These are phyloP conservation scores for Hydropsyche tenuis DNA, from an alignment of 1,140 invertebrate genomes.

Conservation along the genomic window DNA sequence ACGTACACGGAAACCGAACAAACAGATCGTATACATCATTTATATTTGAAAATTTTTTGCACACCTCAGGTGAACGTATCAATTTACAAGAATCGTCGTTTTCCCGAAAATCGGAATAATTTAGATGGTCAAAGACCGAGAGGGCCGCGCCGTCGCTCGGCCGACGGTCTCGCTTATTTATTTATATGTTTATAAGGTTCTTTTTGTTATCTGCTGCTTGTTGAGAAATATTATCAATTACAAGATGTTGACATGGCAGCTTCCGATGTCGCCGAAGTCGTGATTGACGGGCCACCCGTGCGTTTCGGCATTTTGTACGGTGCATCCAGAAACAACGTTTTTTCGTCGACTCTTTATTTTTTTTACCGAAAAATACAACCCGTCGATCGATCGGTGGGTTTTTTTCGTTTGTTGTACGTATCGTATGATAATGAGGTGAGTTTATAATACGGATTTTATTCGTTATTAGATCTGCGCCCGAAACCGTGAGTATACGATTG, in stretches of 20 bases:
- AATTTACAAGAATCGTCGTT: constrained; percentile 24
- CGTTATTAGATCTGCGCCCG: no score
- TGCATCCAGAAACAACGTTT: constrained; percentile 34
- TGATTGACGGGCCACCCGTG: constrained; percentile 42
- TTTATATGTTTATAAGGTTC: not conserved
- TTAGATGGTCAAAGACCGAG: not conserved
- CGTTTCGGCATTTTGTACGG: not conserved
- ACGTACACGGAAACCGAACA: no score
- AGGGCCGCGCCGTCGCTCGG: not conserved
- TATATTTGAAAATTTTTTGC: not conserved
- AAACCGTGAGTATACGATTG: no score
- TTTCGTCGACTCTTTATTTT: constrained; percentile 4
- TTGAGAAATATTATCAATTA: constrained; percentile 35
- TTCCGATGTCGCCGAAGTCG: constrained; percentile 19
- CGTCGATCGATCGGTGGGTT: no score
- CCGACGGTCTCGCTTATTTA: not conserved
- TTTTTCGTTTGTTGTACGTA: no score
- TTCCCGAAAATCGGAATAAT: not conserved
- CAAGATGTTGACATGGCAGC: constrained; percentile 31
- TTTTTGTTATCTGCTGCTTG: no score
- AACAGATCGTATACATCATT: no score
- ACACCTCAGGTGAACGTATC: not conserved
- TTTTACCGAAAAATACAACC: constrained; percentile 23
- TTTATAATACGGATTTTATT: no score
- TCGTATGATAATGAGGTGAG: no score